Evolutionary conservation across 2,888 invertebrate genomes (phyloP), one percentile per base, ranked within the genome.

Genomic region (Sepioteuthis lessoniana): DNA sequence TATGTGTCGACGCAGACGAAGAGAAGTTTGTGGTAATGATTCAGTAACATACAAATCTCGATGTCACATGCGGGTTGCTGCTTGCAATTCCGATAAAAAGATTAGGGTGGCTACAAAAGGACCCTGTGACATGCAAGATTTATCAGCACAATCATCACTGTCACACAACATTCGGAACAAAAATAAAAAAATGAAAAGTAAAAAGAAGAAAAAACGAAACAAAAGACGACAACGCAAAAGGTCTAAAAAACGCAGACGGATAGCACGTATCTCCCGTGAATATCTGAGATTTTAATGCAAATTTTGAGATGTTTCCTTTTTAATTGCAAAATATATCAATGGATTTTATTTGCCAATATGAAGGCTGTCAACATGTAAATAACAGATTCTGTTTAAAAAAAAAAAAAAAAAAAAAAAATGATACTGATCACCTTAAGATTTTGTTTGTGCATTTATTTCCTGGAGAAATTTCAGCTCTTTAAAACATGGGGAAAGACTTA

Each of bases 1-100:
- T 95, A 95, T 96, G 93, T 97, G 97, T 94, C 94, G 95, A 46
- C 94, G 94, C 31, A 94, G 95, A 16, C 94, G 94, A 37, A 94
- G 95, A 91, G 95, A 95, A 47, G 95, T 97, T 7, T 97, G 97
- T 94, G 96, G 97, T 16, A 95, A 95, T 10, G 96, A 97, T 94
- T 96, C 96, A 25, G 94, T 94, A 31, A 96, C 96, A 0, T 96
- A 96, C 94, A 91, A 95, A 19, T 96, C 96, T 5, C 94, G 95
- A 7, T 96, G 96, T 90, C 96, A 96, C 91, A 94, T 96, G 94
- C 94, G 96, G 93, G 95, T 96, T 31, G 95, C 95, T 28, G 95
- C 95, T 90, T 96, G 96, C 94, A 95, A 95, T 76, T 94, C 94
- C 38, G 94, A 94, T 47, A 95, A 95, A 90, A 94, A 95, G 50